Evolutionary conservation across 2,888 invertebrate species (phyloP), one percentile per base, ranked within the genome.

Genomic region (Unio delphinus): DNA sequence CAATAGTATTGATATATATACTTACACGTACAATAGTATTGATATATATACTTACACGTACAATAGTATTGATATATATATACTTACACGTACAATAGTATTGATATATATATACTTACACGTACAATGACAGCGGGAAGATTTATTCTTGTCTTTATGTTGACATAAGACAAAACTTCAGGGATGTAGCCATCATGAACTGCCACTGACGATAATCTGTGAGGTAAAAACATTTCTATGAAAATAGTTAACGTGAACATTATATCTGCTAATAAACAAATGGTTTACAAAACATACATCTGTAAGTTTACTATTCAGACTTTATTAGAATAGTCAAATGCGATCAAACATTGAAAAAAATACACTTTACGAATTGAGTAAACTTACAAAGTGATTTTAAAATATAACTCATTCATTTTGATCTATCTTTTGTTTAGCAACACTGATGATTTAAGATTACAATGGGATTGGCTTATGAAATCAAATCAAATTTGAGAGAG

Each of bases 181-280:
- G 82, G 82, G 65, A 82, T 80, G 26, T 80, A 75, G 28, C 78
- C 74, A 68, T 82, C 80, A 69, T 79, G 79, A 17, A 79, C 80
- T 26, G 80, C 80, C 20, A 82, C 78, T 11, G 79, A 79, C 1
- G 80, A 78, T 58, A 80, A 64, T 64, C 82, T 82, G 68, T 3
- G 64, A 63, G 11, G 60, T n/a, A 63, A 30, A 55, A 45, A 34
- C 34, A 45, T 5, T 55, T 4, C 23, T 26, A 11, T 11, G 45
- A 45, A 45, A 45, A 8, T 45, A 45, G 8, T 45, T 11, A 1
- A 0, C 8, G 8, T 34, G 34, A 34, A 34, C 34, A 34, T 45
- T 2, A 45, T 45, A 45, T 45, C 11, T 45, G 8, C 7, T 45
- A 2, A 45, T 11, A 8, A 34, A 45, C 45, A 45, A 45, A 45